Base-by-base conservation (phyloP, 1,140 invertebrate species). In the Tribolium castaneum region DNA sequence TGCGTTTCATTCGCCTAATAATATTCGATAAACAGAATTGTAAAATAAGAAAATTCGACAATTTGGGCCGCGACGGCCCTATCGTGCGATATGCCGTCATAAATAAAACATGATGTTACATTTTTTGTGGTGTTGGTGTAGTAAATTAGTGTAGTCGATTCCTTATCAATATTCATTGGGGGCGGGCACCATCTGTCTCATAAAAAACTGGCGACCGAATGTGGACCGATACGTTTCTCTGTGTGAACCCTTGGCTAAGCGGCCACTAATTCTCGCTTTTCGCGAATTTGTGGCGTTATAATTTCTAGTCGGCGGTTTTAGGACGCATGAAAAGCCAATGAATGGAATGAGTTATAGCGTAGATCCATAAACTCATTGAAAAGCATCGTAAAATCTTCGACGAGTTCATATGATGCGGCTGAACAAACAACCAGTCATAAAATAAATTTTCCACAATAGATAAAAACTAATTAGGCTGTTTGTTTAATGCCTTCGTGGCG, bases 131-230 rank as follows among this genome's bases (percentile, higher is more conserved):
- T 59, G 75, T 77, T 77, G 62, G 75, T 56, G 75, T 70, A 76
- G 62, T 80, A 82, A 82, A 82, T 82, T 80, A 77, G 59, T 72
- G 72, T 78, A 79, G 79, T 82, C 81, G 80, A 82, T 82, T 80
- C 77, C 82, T 81, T 83, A 82, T 83, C 82, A 83, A 83, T 83
- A 83, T 83, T 83, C 82, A 83, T 83, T 81, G 81, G 80, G 81
- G 82, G 82, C 82, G 82, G 76, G 52, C 25, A 82, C 81, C 82
- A 83, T 82, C 81, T 83, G 82, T 83, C 82, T 76, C 77, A 81
- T 83, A 83, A 83, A 83, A 83, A 80, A 81, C 59, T 73, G 70
- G 35, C 70, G 62, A 52, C 75, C 75, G 70, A 77, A 76, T 70
- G 75, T 70, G 75, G 45, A 75, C 62, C 59, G 59, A 66, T 66